Conservation (phyloP, 92 coral and sea anemone genomes). For the Porites rus region DNA sequence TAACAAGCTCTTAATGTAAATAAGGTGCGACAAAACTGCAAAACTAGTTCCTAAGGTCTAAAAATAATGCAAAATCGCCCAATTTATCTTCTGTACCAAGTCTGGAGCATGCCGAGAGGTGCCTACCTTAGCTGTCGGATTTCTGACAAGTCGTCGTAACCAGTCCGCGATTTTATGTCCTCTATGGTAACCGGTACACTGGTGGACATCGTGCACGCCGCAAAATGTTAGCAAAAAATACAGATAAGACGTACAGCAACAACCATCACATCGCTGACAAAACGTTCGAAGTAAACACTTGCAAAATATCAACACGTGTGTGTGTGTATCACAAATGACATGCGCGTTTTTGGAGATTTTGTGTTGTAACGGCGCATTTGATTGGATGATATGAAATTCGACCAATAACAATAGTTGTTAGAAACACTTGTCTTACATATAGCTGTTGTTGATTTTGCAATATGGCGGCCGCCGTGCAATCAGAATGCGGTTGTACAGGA, state of each 20-base stretch:
- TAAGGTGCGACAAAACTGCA: not conserved
- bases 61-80: not conserved
- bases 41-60: not conserved
- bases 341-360: slow-evolving; percentile 46
- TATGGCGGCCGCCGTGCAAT: slow-evolving; percentile 74
- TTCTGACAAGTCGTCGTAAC: slow-evolving; percentile 76
- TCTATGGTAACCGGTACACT: slow-evolving; percentile 65
- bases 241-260: not conserved
- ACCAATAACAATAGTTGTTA: slow-evolving; percentile 54
- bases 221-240: slow-evolving; percentile 12
- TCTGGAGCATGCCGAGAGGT: not conserved
- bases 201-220: slow-evolving; percentile 58
- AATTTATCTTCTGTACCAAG: not conserved
- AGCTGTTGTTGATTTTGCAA: slow-evolving; percentile 26
- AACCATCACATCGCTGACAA: slow-evolving; percentile 15
- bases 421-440: not conserved
- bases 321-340: slow-evolving; percentile 36
- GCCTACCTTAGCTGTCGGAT: slow-evolving; percentile 80
- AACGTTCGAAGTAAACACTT: slow-evolving; percentile 55
- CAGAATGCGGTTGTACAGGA: slow-evolving; percentile 84
- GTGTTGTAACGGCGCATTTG: not conserved
- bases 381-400: slow-evolving; percentile 46
- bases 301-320: slow-evolving; percentile 74
- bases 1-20: not conserved
- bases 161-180: slow-evolving; percentile 75